Conservation (phyloP, 2,888 invertebrate species). For the Strigamia transsilvanica region DNA sequence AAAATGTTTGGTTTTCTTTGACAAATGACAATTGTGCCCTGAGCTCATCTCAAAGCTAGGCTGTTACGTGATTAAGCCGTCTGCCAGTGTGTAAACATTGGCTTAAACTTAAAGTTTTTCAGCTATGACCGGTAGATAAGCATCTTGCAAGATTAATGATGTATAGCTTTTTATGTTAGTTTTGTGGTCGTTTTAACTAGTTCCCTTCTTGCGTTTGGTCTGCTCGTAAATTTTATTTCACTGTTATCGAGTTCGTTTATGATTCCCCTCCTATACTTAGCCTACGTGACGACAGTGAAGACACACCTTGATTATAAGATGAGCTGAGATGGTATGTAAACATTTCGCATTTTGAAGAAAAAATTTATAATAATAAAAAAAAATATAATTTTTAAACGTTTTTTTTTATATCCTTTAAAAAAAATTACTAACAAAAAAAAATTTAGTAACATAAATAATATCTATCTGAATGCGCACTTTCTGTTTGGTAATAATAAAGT, state of each 20-base stretch:
- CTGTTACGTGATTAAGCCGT: neutral
- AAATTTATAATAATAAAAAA: neutral
- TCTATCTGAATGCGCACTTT: too few relatives aligned
- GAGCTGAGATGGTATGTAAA: neutral
- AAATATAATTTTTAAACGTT: neutral
- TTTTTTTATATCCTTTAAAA: neutral
- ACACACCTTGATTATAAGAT: slow-evolving; percentile 13
- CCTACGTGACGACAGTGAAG: neutral
- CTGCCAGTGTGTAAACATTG: neutral
- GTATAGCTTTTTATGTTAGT: slow-evolving; percentile 20
- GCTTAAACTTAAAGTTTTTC: neutral
- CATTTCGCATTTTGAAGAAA: neutral
- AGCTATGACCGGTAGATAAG: neutral
- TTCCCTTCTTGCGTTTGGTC: neutral
- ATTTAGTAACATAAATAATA: too few relatives aligned
- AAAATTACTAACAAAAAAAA: too few relatives aligned
- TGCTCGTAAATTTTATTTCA: slow-evolving; percentile 24
- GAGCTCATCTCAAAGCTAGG: neutral
- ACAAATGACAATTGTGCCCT: neutral
- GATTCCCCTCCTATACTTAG: neutral
- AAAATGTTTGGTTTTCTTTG: neutral
- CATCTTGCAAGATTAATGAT: slow-evolving; percentile 14
- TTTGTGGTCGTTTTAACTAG: slow-evolving; percentile 20
- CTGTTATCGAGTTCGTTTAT: slow-evolving; percentile 9
- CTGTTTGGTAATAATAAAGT: too few relatives aligned